These are phyloP conservation scores for Entelurus aequoreus DNA, from an alignment of 2,113 vertebrate genomes.

Conservation along the genomic window DNA sequence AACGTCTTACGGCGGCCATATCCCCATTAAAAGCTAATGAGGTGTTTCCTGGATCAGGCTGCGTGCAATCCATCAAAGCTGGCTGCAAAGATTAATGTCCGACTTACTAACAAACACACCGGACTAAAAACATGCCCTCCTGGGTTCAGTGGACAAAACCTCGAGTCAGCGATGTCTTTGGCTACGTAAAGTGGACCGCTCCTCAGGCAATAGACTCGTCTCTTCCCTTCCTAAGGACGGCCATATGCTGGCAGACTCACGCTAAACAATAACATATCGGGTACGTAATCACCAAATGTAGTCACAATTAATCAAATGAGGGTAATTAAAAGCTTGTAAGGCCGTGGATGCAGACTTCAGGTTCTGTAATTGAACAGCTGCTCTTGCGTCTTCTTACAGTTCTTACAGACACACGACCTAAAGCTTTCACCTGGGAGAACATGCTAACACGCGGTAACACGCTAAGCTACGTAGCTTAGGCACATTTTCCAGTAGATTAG, in stretches of 20 bases:
- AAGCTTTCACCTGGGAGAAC: no score
- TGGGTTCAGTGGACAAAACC: neutral
- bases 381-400: neutral
- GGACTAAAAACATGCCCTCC: neutral
- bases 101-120: slow-evolving; percentile 2
- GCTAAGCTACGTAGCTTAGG: no score
- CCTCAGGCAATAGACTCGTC: neutral
- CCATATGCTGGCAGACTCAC: neutral
- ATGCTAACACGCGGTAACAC: no score
- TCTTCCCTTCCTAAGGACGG: neutral
- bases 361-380: slow-evolving; percentile 1
- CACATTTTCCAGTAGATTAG: no score
- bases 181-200: neutral
- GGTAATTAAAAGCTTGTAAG: neutral
- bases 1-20: neutral
- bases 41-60: neutral
- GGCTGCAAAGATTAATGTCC: neutral
- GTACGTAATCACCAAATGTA: neutral
- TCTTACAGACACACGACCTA: no score
- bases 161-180: neutral
- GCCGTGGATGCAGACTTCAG: neutral
- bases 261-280: neutral
- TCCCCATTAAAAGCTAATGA: slow-evolving; percentile 14
- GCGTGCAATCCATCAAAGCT: slow-evolving; percentile 3
- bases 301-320: neutral